These are phyloP conservation scores for Drosophila sturtevanti DNA, from an alignment of 1,140 invertebrate species.

Conservation along the genomic window DNA sequence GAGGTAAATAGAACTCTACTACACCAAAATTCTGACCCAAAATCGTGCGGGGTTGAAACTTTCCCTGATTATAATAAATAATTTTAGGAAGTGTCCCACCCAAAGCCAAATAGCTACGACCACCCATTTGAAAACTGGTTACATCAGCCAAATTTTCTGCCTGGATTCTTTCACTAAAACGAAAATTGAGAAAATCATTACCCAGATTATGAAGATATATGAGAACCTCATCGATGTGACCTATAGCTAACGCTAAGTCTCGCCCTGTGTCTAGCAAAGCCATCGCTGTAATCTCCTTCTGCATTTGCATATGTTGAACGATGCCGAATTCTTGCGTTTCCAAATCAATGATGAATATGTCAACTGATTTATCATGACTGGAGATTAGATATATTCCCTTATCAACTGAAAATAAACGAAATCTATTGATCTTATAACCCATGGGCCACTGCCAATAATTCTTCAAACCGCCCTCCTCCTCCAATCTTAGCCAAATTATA, in stretches of 20 bases:
- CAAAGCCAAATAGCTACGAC: constrained; percentile 83
- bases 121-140: constrained; percentile 80
- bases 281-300: constrained; percentile 37
- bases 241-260: constrained; percentile 65
- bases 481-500: not conserved
- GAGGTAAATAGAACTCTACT: constrained; percentile 81
- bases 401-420: constrained; percentile 50
- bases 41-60: constrained; percentile 63
- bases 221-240: constrained; percentile 51
- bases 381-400: constrained; percentile 49
- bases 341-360: constrained; percentile 67
- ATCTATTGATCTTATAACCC: not conserved
- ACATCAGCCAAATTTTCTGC: constrained; percentile 52
- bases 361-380: constrained; percentile 40
- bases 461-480: not conserved
- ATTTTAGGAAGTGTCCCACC: constrained; percentile 82
- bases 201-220: constrained; percentile 57
- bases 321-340: constrained; percentile 67
- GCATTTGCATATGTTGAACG: constrained; percentile 60
- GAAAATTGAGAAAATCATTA: constrained; percentile 24
- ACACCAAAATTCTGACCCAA: constrained; percentile 79
- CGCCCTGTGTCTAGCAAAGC: constrained; percentile 64
- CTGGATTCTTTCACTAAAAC: constrained; percentile 48
- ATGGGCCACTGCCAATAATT: not conserved
- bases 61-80: constrained; percentile 72